Percentiles rank a stretch among this genome's conserved stretches.
Conservation (phyloP, 2,797 vertebrate genomes). For the Limosa lapponica region DNA sequence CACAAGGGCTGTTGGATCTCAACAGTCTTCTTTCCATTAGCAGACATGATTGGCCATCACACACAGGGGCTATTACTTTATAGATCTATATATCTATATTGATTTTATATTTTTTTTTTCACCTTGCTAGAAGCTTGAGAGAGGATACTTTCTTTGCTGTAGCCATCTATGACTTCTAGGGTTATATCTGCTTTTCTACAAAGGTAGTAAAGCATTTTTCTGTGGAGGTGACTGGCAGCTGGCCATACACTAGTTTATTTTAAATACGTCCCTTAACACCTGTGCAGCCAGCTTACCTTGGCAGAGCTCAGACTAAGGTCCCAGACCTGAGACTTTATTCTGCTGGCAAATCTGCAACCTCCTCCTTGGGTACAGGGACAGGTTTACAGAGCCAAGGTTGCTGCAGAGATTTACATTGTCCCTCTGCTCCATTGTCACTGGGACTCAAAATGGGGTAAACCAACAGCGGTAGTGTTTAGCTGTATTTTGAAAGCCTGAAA, state of each 20-base stretch:
- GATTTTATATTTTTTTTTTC: background rate
- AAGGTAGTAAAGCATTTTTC: background rate
- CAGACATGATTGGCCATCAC: rapidly evolving
- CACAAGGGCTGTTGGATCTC: background rate
- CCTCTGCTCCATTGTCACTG: background rate
- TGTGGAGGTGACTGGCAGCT: background rate
- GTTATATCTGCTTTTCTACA: background rate
- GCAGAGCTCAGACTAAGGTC: background rate
- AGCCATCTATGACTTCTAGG: background rate
- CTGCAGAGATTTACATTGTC: background rate
- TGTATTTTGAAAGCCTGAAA: background rate
- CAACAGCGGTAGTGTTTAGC: background rate
- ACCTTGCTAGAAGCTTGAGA: background rate
- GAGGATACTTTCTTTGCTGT: background rate
- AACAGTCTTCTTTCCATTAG: background rate
- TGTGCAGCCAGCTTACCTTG: background rate
- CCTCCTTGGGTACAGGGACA: background rate
- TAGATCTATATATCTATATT: background rate
- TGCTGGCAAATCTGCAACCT: background rate
- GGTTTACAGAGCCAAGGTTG: rapidly evolving
- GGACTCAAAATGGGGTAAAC: background rate
- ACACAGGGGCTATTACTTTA: background rate
- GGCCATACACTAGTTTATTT: background rate
- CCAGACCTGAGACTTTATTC: background rate
- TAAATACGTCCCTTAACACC: background rate